phyloP scores from a whole-genome alignment of 2,888 invertebrate genomes.

The Nebria salina region DNA sequence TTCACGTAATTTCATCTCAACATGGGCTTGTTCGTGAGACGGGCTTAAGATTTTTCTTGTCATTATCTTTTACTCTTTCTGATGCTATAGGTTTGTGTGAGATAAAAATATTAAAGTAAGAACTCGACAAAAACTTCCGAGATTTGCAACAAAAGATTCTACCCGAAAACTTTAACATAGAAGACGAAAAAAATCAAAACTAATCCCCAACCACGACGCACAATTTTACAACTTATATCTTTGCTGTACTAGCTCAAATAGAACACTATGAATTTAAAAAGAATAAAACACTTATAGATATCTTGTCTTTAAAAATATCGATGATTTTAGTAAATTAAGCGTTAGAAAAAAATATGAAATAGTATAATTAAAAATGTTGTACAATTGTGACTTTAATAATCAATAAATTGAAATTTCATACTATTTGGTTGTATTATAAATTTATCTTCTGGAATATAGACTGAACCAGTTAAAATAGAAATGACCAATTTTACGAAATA shows the following conservation, averaged over 20 bases:
- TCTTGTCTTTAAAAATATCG: too few species aligned
- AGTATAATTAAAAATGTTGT: too few species aligned
- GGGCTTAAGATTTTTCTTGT: not conserved
- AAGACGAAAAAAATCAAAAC: not conserved
- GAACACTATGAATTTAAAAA: not conserved
- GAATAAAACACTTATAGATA: not conserved
- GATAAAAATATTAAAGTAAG: constrained; percentile 56
- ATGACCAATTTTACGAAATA: constrained; percentile 27
- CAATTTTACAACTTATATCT: not conserved
- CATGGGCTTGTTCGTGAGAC: not conserved
- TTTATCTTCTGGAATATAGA: not conserved
- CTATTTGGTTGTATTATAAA: too few species aligned
- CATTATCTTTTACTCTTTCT: not conserved
- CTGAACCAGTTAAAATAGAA: constrained; percentile 13
- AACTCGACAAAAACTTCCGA: constrained; percentile 52
- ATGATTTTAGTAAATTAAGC: too few species aligned
- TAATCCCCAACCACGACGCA: not conserved
- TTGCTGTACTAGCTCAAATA: not conserved
- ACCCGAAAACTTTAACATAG: constrained; percentile 17
- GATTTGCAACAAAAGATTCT: constrained; percentile 32
- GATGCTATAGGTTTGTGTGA: constrained; percentile 47
- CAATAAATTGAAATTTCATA: too few species aligned
- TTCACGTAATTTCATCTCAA: not conserved
- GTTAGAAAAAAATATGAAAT: too few species aligned
- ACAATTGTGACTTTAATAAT: too few species aligned